phyloP scores from a whole-genome alignment of 2,888 invertebrate genomes.

The Gandaritis pyraliata region DNA sequence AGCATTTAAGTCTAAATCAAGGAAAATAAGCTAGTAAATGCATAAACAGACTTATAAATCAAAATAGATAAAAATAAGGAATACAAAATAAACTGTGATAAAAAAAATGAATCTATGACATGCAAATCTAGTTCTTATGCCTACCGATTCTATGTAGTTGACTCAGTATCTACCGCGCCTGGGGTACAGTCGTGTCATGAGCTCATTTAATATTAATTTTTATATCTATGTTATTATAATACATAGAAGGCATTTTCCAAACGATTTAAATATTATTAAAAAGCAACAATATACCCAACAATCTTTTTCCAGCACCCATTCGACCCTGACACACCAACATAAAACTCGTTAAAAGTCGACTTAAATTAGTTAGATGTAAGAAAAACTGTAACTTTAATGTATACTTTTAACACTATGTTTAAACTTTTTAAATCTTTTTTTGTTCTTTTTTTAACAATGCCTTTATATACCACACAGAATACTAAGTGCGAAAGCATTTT shows the following conservation, averaged over 20 bases:
- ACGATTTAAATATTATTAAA: slow-evolving; percentile 20
- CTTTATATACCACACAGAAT: slow-evolving; percentile 5
- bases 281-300: slow-evolving; percentile 14
- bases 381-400: too few species aligned
- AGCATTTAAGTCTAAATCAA: slow-evolving; percentile 75
- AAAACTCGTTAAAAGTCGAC: neutral
- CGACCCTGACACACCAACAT: slow-evolving; percentile 60
- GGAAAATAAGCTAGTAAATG: slow-evolving; percentile 71
- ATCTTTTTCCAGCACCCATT: slow-evolving; percentile 60
- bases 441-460: slow-evolving; percentile 1
- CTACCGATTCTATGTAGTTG: neutral
- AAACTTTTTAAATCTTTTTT: slow-evolving; percentile 2
- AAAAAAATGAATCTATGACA: slow-evolving; percentile 1
- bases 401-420: too few species aligned
- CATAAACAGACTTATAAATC: slow-evolving; percentile 67
- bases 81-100: slow-evolving; percentile 1
- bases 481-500: slow-evolving; percentile 12
- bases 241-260: neutral
- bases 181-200: too few species aligned
- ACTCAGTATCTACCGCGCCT: neutral
- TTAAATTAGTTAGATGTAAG: too few species aligned
- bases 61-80: slow-evolving; percentile 4
- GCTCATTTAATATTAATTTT: too few species aligned
- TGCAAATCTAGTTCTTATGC: slow-evolving; percentile 5
- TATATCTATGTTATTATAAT: neutral